Conservation (phyloP, 2,113 vertebrate genomes). For the Casuarius casuarius region DNA sequence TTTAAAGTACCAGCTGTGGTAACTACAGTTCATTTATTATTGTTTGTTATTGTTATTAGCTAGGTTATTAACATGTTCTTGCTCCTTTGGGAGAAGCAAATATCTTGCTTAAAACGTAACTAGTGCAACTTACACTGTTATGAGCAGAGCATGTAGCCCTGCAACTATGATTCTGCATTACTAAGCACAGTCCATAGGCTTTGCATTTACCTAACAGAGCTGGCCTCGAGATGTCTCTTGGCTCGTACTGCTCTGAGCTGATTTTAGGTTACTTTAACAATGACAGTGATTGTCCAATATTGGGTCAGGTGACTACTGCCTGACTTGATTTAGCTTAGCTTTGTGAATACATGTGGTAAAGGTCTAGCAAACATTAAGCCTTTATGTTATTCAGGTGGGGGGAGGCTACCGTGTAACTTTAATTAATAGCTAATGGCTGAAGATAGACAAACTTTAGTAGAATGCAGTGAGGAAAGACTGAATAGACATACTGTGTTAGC, state of each 20-base stretch:
- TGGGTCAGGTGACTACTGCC: not conserved
- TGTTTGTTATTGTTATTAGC: not conserved
- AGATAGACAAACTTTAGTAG: not conserved
- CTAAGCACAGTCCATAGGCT: not conserved
- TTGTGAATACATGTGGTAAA: not conserved
- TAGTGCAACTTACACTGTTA: not conserved
- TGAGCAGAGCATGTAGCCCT: too few relatives aligned
- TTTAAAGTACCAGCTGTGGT: not conserved
- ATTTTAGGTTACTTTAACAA: not conserved
- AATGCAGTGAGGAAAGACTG: not conserved
- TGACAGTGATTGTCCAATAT: not conserved
- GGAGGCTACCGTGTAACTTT: not conserved
- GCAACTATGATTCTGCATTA: not conserved
- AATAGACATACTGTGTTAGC: not conserved
- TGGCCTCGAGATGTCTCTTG: not conserved
- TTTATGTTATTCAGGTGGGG: too few relatives aligned
- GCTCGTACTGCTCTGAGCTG: not conserved
- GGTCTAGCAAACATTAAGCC: not conserved
- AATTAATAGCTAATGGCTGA: not conserved
- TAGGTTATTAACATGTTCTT: not conserved
- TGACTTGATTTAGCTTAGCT: not conserved
- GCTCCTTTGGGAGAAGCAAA: not conserved
- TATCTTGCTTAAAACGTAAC: not conserved
- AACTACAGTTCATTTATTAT: not conserved
- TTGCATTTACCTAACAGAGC: not conserved